A percentile compares a stretch with the other conserved stretches of the same genome.
These are phyloP conservation scores for Andrena bucephala DNA, from an alignment of 2,888 invertebrate genomes.

Conservation along the genomic window DNA sequence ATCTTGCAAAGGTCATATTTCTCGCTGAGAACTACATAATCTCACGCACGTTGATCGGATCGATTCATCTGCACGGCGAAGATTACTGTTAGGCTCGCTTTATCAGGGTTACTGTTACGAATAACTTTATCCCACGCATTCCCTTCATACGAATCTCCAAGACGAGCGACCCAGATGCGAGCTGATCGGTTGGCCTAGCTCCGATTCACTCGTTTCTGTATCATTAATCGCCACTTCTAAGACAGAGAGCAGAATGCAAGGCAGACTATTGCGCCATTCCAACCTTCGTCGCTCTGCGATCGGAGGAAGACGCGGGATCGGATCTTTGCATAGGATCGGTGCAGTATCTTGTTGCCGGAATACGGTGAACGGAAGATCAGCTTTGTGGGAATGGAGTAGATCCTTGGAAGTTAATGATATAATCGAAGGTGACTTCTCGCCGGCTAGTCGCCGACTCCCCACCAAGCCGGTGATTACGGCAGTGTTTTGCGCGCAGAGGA, in stretches of 20 bases:
- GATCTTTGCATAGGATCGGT: constrained; percentile 20
- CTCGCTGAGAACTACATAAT: not conserved
- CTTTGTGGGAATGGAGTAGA: constrained; percentile 37
- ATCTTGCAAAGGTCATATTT: not conserved
- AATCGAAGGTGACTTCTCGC: constrained; percentile 48
- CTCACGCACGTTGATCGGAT: constrained; percentile 28
- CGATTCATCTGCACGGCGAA: constrained; percentile 15
- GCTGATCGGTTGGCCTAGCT: constrained; percentile 21
- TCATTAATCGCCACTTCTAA: constrained; percentile 46
- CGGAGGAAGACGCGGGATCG: constrained; percentile 32
- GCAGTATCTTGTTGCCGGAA: constrained; percentile 48
- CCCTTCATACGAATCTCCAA: constrained; percentile 19
- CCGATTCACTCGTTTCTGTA: constrained; percentile 48
- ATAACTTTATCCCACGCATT: constrained; percentile 52
- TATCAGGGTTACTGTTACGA: constrained; percentile 59
- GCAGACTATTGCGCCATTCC: constrained; percentile 17
- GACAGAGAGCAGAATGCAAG: not conserved
- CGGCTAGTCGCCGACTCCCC: constrained; percentile 7
- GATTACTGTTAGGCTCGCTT: constrained; percentile 16
- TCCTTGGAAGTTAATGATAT: constrained; percentile 43
- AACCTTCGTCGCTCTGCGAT: constrained; percentile 12
- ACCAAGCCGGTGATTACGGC: constrained; percentile 10
- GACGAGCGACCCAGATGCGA: constrained; percentile 44
- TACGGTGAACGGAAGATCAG: constrained; percentile 46
- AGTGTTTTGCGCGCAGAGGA: constrained; percentile 22